These are phyloP conservation scores for Polyergus mexicanus DNA, from an alignment of 1,140 invertebrate genomes.

Conservation along the genomic window DNA sequence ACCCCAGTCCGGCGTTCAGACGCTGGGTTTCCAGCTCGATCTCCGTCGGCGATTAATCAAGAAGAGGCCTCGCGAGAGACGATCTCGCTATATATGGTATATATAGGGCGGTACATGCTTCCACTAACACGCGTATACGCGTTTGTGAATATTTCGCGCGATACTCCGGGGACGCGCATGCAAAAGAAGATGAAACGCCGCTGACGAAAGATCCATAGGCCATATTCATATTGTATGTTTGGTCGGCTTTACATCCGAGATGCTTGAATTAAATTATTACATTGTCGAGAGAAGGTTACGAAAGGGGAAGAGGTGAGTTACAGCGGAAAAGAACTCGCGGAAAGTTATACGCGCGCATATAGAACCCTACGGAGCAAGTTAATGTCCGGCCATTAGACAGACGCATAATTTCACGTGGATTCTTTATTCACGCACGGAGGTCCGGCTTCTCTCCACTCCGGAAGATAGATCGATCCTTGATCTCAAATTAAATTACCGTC, in stretches of 20 bases:
- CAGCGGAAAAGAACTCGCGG: slow-evolving; percentile 23
- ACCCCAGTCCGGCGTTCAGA: neutral
- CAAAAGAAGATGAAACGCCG: slow-evolving; percentile 13
- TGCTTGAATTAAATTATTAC: slow-evolving; percentile 72
- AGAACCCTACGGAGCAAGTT: slow-evolving; percentile 53
- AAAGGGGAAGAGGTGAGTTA: neutral
- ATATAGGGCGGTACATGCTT: neutral
- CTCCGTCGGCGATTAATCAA: slow-evolving; percentile 60
- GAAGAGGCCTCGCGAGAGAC: slow-evolving; percentile 8
- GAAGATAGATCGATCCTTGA: slow-evolving; percentile 51
- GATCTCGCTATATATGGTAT: slow-evolving; percentile 9
- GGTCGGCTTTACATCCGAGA: slow-evolving; percentile 56
- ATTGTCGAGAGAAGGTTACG: slow-evolving; percentile 38
- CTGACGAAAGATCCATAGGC: slow-evolving; percentile 24
- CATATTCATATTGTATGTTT: slow-evolving; percentile 53
- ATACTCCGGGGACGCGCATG: neutral
- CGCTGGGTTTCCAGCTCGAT: slow-evolving; percentile 13
- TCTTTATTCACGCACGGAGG: slow-evolving; percentile 43
- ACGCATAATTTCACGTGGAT: slow-evolving; percentile 69
- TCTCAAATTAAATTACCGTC: slow-evolving; percentile 69
- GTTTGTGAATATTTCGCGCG: slow-evolving; percentile 11
- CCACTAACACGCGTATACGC: neutral
- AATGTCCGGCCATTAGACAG: slow-evolving; percentile 69
- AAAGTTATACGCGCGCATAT: slow-evolving; percentile 67
- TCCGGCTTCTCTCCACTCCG: neutral